These are phyloP conservation scores for Spea bombifrons DNA, from an alignment of 2,113 vertebrate genomes.

Conservation along the genomic window DNA sequence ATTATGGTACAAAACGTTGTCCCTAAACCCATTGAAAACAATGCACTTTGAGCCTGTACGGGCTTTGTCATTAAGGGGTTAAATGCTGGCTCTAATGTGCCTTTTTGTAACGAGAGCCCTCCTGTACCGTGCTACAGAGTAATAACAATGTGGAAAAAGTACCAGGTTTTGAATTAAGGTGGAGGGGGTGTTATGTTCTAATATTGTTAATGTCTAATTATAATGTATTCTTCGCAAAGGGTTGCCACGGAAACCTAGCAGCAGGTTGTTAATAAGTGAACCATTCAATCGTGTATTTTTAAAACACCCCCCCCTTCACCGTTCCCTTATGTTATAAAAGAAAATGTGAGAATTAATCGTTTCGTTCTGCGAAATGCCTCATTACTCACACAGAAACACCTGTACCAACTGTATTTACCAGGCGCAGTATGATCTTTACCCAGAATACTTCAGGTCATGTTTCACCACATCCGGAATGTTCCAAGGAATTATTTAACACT, in stretches of 20 bases:
- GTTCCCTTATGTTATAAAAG: constrained; percentile 19
- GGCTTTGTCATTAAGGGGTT: no score
- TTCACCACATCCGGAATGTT: no score
- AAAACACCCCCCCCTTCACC: background rate
- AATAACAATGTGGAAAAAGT: background rate
- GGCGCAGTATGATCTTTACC: background rate
- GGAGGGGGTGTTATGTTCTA: background rate
- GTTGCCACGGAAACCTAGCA: constrained; percentile 27
- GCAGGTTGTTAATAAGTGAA: constrained; percentile 35
- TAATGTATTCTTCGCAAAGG: constrained; percentile 19
- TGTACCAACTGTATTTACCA: background rate
- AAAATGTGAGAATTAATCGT: constrained; percentile 18
- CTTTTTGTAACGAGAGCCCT: no score
- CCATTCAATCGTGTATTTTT: constrained; percentile 21
- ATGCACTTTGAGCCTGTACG: no score
- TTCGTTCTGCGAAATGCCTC: background rate
- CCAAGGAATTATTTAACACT: no score
- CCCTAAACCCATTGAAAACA: no score
- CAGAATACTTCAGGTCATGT: background rate
- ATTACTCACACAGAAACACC: background rate
- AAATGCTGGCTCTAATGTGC: no score
- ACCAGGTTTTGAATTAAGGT: background rate
- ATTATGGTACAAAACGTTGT: no score
- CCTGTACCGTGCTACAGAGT: background rate
- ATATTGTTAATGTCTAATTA: constrained; percentile 16